Conservation (phyloP, 2,888 invertebrate genomes). For the Caenorhabditis sp. region DNA sequence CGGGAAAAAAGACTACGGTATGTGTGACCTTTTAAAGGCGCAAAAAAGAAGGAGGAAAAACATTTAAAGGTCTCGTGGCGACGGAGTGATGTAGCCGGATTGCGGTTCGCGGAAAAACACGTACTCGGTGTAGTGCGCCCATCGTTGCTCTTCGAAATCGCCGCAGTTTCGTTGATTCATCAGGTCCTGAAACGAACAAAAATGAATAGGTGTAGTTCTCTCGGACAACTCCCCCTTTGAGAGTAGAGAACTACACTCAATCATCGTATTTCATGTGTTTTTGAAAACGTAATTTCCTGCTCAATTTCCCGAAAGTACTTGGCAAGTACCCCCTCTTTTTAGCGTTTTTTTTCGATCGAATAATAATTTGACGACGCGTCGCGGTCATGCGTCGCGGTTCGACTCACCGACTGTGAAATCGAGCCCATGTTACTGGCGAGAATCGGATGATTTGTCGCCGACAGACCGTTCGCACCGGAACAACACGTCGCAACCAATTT, state of each 20-base stretch:
- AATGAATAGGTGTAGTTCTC: too few relatives aligned
- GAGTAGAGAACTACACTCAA: too few relatives aligned
- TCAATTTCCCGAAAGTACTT: constrained; percentile 8
- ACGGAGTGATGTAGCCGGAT: constrained; percentile 38
- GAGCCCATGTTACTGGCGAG: constrained; percentile 38
- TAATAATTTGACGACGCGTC: too few relatives aligned
- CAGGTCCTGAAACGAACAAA: constrained; percentile 52
- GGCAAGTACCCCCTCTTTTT: not conserved
- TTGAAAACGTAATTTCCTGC: constrained; percentile 1
- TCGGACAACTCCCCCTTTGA: too few relatives aligned
- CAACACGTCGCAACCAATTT: constrained; percentile 82
- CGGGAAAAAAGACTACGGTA: not conserved
- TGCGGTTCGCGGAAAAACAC: constrained; percentile 81
- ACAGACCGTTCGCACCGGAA: constrained; percentile 83
- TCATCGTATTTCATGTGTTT: not conserved
- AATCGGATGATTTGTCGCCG: constrained; percentile 59
- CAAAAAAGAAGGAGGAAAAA: not conserved
- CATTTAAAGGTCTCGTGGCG: constrained; percentile 36
- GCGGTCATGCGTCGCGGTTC: too few relatives aligned
- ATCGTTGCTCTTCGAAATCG: constrained; percentile 96
- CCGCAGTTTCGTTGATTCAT: constrained; percentile 76
- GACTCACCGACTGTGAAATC: constrained; percentile 38
- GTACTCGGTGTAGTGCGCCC: constrained; percentile 99
- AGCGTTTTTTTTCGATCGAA: not conserved
- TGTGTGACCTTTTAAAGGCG: not conserved